A percentile compares a stretch with the other conserved stretches of the same genome.
These are phyloP conservation scores for Choloepus hoffmanni DNA, from an alignment of 2,113 vertebrate species.

Conservation along the genomic window DNA sequence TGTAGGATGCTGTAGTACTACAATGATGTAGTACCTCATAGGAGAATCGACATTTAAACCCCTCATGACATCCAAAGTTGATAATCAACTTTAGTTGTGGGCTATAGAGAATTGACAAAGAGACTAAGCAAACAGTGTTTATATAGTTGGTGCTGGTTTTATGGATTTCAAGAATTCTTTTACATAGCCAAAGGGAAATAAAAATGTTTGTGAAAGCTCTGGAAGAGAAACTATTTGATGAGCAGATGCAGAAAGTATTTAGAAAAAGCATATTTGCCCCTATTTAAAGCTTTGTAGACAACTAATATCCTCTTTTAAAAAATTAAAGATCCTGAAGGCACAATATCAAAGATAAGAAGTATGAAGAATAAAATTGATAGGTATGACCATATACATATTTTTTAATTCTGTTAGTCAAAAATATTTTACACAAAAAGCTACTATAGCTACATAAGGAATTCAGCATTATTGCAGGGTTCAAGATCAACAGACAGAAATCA, in stretches of 20 bases:
- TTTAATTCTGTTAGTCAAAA: slow-evolving; percentile 1
- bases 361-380: slow-evolving; percentile 13
- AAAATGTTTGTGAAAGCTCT: slow-evolving; percentile 9
- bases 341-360: background rate
- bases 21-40: background rate
- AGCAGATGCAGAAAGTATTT: background rate
- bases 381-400: background rate
- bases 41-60: slow-evolving; percentile 45
- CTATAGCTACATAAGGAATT: no score
- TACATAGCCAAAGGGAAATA: background rate
- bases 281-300: background rate
- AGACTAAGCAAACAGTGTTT: background rate
- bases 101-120: background rate
- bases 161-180: slow-evolving; percentile 6
- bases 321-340: background rate
- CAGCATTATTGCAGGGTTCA: no score
- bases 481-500: no score
- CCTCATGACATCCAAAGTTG: background rate
- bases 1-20: background rate
- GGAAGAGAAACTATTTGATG: slow-evolving; percentile 11
- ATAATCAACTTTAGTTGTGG: slow-evolving; percentile 43
- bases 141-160: background rate
- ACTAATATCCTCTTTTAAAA: background rate
- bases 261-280: background rate
- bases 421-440: no score